phyloP scores from a whole-genome alignment of 2,797 vertebrate species.

The Morus bassanus region DNA sequence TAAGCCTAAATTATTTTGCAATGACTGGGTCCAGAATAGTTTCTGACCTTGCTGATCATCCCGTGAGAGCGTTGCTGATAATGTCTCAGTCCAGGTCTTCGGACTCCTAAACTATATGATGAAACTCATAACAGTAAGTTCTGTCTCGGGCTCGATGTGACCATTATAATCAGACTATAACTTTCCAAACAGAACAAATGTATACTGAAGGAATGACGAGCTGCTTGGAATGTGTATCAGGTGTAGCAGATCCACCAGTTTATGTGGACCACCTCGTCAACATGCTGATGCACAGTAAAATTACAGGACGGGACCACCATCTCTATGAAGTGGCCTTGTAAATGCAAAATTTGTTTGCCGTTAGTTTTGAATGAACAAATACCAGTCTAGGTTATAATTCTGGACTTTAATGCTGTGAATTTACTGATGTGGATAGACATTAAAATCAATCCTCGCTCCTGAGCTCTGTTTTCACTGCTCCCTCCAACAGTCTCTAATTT shows the following conservation, averaged over 20 bases:
- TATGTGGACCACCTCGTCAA: not conserved
- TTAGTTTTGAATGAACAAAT: not conserved
- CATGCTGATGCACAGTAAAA: not conserved
- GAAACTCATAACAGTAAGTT: constrained; percentile 35
- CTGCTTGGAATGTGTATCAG: not conserved
- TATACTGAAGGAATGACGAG: constrained; percentile 12
- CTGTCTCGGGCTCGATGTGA: not conserved
- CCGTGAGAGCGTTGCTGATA: not conserved
- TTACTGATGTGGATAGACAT: not conserved
- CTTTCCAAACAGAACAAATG: constrained; percentile 12
- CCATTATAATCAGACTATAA: not conserved
- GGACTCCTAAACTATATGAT: not conserved
- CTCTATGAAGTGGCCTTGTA: not conserved
- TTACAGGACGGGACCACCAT: not conserved
- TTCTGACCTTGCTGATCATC: constrained; percentile 37
- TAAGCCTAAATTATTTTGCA: constrained; percentile 10
- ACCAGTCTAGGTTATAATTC: not conserved
- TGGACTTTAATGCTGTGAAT: not conserved
- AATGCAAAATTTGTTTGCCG: not conserved
- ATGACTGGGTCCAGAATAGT: not conserved
- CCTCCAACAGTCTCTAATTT: constrained; percentile 17
- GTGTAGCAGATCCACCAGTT: not conserved
- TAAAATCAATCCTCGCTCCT: not conserved
- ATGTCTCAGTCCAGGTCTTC: not conserved
- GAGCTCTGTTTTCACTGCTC: not conserved